Conservation (phyloP, 2,797 vertebrate genomes). For the Craterocephalus amniculus region DNA sequence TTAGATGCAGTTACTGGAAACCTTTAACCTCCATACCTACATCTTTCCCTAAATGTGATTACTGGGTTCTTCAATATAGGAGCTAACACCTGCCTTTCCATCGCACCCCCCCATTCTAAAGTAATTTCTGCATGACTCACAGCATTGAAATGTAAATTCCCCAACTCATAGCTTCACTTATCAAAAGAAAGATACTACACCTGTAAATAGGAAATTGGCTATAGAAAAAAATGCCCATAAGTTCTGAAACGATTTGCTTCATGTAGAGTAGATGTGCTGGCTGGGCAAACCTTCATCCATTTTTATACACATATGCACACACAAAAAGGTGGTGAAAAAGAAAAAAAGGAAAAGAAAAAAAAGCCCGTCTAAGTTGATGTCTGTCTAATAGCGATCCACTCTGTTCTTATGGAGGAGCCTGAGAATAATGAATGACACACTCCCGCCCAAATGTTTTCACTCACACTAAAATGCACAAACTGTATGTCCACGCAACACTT, state of each 20-base stretch:
- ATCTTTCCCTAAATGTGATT: conserved; percentile 50
- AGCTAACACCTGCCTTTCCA: conserved; percentile 44
- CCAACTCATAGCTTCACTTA: conserved; percentile 34
- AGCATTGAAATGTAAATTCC: conserved; percentile 67
- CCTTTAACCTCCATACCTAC: conserved; percentile 38
- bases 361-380: conserved; percentile 38
- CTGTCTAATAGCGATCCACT: conserved; percentile 54
- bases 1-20: conserved; percentile 36
- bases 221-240: conserved; percentile 35
- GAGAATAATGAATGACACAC: conserved; percentile 36
- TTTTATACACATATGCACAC: not conserved
- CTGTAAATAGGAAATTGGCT: conserved; percentile 60
- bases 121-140: conserved; percentile 41
- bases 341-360: no score
- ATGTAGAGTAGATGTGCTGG: conserved; percentile 29
- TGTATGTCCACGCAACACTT: conserved; percentile 36
- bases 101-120: conserved; percentile 35
- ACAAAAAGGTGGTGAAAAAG: not conserved
- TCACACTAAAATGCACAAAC: conserved; percentile 35
- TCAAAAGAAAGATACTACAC: conserved; percentile 58
- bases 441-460: conserved; percentile 33
- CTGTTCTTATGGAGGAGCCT: conserved; percentile 23
- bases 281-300: conserved; percentile 13
- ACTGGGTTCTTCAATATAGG: conserved; percentile 42
- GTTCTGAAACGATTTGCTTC: conserved; percentile 39